A percentile compares a stretch with the other conserved stretches of the same genome.
These are phyloP conservation scores for Phyllostomus discolor DNA, from an alignment of 2,113 vertebrate genomes.

Conservation along the genomic window DNA sequence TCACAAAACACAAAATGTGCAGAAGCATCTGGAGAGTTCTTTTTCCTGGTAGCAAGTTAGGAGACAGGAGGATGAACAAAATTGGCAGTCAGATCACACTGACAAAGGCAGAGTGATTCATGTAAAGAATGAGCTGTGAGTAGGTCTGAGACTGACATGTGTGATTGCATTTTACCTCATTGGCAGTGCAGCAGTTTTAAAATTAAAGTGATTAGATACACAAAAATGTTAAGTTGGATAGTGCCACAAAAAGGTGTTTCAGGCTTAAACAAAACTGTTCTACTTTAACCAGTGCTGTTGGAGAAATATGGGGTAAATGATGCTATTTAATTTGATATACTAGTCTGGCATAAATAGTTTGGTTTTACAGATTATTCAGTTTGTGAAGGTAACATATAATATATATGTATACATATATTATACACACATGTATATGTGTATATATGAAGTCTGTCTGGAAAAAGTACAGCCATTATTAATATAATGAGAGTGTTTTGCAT, in stretches of 20 bases:
- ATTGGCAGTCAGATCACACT: slow-evolving; percentile 13
- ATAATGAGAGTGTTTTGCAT: too few species aligned
- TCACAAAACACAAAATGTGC: neutral
- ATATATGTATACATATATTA: too few species aligned
- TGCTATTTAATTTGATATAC: neutral
- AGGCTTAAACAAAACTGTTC: neutral
- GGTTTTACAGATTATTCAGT: neutral
- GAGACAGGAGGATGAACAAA: slow-evolving; percentile 9
- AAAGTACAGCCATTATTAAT: too few species aligned
- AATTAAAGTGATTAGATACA: neutral
- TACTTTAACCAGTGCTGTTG: neutral
- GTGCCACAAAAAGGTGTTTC: neutral
- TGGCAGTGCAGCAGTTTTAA: neutral
- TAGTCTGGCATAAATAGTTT: neutral
- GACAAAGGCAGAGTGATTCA: slow-evolving; percentile 5
- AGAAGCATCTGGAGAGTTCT: slow-evolving; percentile 43
- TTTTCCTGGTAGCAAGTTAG: slow-evolving; percentile 16
- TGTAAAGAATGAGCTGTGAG: slow-evolving; percentile 33
- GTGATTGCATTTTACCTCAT: neutral
- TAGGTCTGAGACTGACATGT: slow-evolving; percentile 15
- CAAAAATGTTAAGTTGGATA: neutral
- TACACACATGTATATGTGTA: too few species aligned
- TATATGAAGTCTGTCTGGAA: too few species aligned
- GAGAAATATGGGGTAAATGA: neutral
- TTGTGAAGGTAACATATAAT: neutral